A percentile compares a stretch with the other conserved stretches of the same genome.
phyloP scores from a whole-genome alignment of 2,888 invertebrate species.

The Sarcophaga rosellei region DNA sequence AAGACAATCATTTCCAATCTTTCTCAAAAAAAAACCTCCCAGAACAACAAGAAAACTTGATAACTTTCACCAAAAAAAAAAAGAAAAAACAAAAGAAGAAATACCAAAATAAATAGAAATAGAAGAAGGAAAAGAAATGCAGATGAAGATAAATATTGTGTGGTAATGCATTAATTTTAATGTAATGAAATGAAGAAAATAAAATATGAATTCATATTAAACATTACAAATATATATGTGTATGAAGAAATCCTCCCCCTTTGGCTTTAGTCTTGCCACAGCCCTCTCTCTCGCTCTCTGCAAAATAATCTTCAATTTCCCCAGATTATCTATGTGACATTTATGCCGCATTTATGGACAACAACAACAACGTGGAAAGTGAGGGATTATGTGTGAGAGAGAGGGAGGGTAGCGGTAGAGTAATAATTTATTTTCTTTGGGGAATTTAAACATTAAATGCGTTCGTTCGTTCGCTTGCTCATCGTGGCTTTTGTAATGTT shows the following conservation, averaged over 20 bases:
- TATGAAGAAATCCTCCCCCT: slow-evolving; percentile 49
- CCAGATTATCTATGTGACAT: slow-evolving; percentile 36
- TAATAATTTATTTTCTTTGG: slow-evolving; percentile 69
- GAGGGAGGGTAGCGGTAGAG: background rate
- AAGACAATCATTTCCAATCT: no score
- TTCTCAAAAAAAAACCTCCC: no score
- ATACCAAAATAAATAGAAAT: background rate
- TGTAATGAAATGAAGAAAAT: slow-evolving; percentile 40
- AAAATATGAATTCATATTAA: slow-evolving; percentile 58
- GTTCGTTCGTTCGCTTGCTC: slow-evolving; percentile 34
- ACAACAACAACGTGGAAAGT: no score
- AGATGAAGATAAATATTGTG: slow-evolving; percentile 59
- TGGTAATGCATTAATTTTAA: slow-evolving; percentile 60
- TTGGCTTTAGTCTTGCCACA: background rate
- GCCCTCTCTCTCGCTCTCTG: background rate
- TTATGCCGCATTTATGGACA: background rate
- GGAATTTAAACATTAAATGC: slow-evolving; percentile 67
- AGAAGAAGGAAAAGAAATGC: background rate
- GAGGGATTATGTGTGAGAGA: background rate
- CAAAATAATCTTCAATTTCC: slow-evolving; percentile 16
- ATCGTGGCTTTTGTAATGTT: slow-evolving; percentile 20
- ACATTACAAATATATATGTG: slow-evolving; percentile 18
- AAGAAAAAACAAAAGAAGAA: background rate
- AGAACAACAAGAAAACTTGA: background rate
- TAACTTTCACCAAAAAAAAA: slow-evolving; percentile 45